Conservation (phyloP, 2,113 vertebrate genomes). For the Leptocoma aspasia region DNA sequence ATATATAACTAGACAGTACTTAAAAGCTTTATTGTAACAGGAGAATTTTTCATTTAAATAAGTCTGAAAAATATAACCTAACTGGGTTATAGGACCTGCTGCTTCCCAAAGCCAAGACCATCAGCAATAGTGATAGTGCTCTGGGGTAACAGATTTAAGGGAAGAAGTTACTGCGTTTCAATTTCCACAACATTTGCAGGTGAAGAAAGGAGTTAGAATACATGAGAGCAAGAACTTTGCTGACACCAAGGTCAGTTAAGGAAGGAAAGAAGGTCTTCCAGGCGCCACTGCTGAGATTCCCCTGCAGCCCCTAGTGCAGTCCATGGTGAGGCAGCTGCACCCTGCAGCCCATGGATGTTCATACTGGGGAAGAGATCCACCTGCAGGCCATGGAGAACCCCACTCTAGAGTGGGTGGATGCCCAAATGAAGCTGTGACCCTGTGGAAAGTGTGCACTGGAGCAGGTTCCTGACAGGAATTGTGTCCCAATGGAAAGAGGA, state of each 20-base stretch:
- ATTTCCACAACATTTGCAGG: background rate
- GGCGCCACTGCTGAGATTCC: rapidly evolving
- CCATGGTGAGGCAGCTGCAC: background rate
- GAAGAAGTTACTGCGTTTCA: background rate
- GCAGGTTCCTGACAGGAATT: background rate
- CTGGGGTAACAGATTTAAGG: background rate
- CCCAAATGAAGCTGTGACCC: background rate
- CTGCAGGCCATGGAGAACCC: background rate
- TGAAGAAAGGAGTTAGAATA: background rate
- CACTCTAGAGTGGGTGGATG: rapidly evolving
- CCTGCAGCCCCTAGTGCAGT: background rate
- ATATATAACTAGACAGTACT: background rate
- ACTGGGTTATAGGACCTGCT: rapidly evolving
- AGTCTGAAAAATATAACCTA: background rate
- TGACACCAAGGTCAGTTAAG: background rate
- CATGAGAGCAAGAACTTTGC: background rate
- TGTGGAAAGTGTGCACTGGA: background rate
- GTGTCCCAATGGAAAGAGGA: background rate
- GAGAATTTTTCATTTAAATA: background rate
- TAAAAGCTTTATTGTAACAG: background rate
- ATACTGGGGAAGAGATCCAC: background rate
- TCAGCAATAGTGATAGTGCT: background rate
- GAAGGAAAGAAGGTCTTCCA: background rate
- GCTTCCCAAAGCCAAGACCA: rapidly evolving
- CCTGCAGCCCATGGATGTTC: background rate